Evolutionary conservation across 2,888 invertebrate genomes (phyloP).

Genomic region (Leuctra nigra): DNA sequence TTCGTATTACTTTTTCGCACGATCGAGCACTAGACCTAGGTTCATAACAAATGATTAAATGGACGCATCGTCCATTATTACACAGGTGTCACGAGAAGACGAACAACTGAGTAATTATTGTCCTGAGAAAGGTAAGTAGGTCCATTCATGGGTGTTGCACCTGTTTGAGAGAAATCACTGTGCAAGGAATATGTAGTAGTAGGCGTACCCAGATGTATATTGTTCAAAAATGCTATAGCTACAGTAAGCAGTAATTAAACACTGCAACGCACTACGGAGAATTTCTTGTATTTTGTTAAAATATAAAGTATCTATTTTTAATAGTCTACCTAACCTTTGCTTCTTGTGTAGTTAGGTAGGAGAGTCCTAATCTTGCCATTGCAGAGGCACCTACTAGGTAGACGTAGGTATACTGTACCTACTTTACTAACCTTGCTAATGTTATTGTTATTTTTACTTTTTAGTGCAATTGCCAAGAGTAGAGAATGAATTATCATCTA

Average conservation of each 20-base stretch:
- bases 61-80: constrained; percentile 99
- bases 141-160: constrained; percentile 28
- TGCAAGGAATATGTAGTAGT: background rate
- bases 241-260: too few relatives aligned
- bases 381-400: too few relatives aligned
- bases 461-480: constrained; percentile 36
- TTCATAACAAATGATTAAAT: constrained; percentile 63
- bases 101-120: constrained; percentile 88
- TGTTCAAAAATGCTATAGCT: too few relatives aligned
- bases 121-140: constrained; percentile 80
- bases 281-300: too few relatives aligned
- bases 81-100: constrained; percentile 97
- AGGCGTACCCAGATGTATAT: constrained; percentile 2
- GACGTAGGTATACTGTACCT: background rate
- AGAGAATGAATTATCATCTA: constrained; percentile 40
- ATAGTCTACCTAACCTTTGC: too few relatives aligned
- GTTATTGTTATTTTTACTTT: constrained; percentile 27
- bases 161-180: constrained; percentile 23
- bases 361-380: too few relatives aligned
- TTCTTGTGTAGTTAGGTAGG: too few relatives aligned
- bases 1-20: constrained; percentile 27
- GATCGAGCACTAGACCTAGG: constrained; percentile 28
- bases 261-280: too few relatives aligned
- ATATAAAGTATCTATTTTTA: too few relatives aligned
- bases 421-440: background rate